Evolutionary conservation across 2,113 vertebrate genomes (phyloP).

Genomic region (Donacobius atricapilla): DNA sequence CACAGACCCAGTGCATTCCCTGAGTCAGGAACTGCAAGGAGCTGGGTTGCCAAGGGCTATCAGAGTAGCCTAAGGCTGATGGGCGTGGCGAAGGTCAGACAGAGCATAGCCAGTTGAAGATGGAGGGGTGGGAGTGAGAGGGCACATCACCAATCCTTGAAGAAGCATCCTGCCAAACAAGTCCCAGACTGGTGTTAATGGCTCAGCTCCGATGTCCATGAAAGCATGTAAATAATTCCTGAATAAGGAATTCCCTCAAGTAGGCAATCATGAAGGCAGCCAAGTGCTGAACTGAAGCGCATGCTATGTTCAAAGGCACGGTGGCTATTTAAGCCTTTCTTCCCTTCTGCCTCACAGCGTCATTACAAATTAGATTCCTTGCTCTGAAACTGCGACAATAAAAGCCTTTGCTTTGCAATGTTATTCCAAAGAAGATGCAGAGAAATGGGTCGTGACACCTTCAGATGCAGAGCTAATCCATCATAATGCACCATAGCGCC

Average conservation of each 20-base stretch:
- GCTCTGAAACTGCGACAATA: background rate
- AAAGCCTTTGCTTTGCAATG: background rate
- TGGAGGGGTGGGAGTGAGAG: background rate
- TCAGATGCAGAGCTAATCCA: conserved; percentile 32
- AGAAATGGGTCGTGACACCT: conserved; percentile 1
- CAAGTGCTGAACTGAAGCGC: background rate
- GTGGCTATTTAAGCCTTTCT: background rate
- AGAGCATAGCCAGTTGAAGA: background rate
- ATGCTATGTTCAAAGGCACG: background rate
- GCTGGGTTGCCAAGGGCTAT: background rate
- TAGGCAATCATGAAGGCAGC: background rate
- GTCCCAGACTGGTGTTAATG: background rate
- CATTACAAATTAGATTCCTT: background rate
- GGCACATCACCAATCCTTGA: background rate
- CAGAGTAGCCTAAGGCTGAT: background rate
- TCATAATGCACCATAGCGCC: background rate
- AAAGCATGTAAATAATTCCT: background rate
- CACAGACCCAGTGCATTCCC: background rate
- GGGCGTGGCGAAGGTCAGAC: background rate
- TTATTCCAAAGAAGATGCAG: background rate
- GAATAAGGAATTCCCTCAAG: conserved; percentile 3
- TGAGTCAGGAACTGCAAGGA: background rate
- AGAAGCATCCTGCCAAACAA: background rate
- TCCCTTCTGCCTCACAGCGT: background rate
- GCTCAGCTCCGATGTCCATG: background rate